phyloP scores from a whole-genome alignment of 2,888 invertebrate genomes.

The Watsonalla cultraria region DNA sequence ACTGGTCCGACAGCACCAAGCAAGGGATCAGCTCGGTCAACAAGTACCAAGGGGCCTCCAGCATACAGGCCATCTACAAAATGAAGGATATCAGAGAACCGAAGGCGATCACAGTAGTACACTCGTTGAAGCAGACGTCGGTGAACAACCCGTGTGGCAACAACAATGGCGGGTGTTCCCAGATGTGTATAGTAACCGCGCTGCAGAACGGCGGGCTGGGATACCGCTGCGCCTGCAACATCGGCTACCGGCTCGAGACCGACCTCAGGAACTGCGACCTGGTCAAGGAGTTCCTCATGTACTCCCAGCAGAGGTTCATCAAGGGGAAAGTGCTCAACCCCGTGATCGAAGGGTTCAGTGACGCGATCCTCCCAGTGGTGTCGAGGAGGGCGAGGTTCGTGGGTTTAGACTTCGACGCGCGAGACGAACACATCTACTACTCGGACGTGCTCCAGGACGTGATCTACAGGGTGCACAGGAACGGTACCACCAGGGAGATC shows the following conservation, averaged over 20 bases:
- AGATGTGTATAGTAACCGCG: slow-evolving; percentile 95
- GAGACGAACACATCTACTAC: slow-evolving; percentile 95
- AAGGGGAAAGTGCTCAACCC: slow-evolving; percentile 95
- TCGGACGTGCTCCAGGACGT: slow-evolving; percentile 98
- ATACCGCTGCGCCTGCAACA: slow-evolving; percentile 94
- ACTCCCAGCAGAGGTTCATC: slow-evolving; percentile 96
- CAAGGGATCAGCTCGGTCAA: slow-evolving; percentile 93
- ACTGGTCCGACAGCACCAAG: slow-evolving; percentile 95
- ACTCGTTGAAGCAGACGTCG: slow-evolving; percentile 86
- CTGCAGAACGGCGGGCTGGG: slow-evolving; percentile 85
- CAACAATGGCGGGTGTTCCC: slow-evolving; percentile 93
- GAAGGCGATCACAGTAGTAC: slow-evolving; percentile 89
- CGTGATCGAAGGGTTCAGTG: slow-evolving; percentile 93
- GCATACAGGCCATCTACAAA: slow-evolving; percentile 88
- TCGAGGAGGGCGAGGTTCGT: slow-evolving; percentile 95
- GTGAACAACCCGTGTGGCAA: slow-evolving; percentile 90
- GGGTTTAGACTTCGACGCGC: slow-evolving; percentile 95
- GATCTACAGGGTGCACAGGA: slow-evolving; percentile 89
- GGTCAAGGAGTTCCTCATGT: slow-evolving; percentile 94
- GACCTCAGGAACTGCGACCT: slow-evolving; percentile 89
- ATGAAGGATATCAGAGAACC: slow-evolving; percentile 89
- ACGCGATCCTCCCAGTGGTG: slow-evolving; percentile 96
- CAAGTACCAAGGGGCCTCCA: slow-evolving; percentile 88
- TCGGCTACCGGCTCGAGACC: slow-evolving; percentile 87
- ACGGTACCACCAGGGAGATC: slow-evolving; percentile 89